Conservation (phyloP, 2,797 vertebrate species). For the Enteromius trimaculatus region DNA sequence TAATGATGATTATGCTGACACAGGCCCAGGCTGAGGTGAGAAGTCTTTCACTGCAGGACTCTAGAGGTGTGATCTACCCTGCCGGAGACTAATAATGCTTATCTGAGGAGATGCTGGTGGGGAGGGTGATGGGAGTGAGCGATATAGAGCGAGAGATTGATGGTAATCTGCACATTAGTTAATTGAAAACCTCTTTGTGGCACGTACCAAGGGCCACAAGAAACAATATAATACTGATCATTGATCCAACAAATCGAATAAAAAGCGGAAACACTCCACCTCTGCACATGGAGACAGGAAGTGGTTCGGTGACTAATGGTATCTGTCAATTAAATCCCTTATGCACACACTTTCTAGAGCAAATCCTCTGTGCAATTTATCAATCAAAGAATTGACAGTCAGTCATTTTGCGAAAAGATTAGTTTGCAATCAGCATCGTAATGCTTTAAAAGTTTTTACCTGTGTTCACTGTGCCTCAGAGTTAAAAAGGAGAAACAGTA, state of each 20-base stretch:
- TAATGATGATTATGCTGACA: conserved; percentile 42
- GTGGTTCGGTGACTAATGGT: conserved; percentile 67
- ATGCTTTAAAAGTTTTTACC: neutral
- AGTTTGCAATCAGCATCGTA: conserved; percentile 1
- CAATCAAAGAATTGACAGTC: conserved; percentile 35
- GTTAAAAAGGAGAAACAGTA: neutral
- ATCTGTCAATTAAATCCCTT: conserved; percentile 65
- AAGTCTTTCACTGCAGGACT: conserved; percentile 36
- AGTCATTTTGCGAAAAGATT: conserved; percentile 36
- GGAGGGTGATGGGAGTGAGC: conserved; percentile 39
- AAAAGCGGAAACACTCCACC: conserved; percentile 73
- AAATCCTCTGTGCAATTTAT: conserved; percentile 43
- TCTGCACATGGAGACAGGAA: conserved; percentile 68
- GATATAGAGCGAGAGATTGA: conserved; percentile 73
- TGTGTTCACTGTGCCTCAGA: neutral
- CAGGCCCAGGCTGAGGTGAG: conserved; percentile 35
- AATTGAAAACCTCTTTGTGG: conserved; percentile 84
- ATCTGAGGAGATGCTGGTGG: conserved; percentile 43
- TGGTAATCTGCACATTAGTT: conserved; percentile 85
- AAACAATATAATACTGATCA: conserved; percentile 78
- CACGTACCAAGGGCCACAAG: conserved; percentile 67
- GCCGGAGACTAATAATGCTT: conserved; percentile 67
- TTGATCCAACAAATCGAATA: conserved; percentile 80
- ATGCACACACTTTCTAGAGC: conserved; percentile 55
- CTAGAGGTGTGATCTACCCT: conserved; percentile 53